phyloP scores from a whole-genome alignment of 2,113 vertebrate genomes.

The Tylochromis polylepis region DNA sequence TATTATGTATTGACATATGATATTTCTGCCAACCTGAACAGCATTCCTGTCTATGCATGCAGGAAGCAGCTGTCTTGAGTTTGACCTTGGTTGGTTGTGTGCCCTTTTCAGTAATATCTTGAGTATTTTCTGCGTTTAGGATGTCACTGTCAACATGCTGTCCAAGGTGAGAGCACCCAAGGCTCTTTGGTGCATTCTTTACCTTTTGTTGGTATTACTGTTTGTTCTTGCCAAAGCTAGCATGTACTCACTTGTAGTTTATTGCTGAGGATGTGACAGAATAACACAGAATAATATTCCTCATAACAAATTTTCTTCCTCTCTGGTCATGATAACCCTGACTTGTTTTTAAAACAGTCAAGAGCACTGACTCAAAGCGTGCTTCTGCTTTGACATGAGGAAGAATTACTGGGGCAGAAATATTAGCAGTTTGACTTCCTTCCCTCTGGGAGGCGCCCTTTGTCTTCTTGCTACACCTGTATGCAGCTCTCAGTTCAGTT shows the following conservation, averaged over 20 bases:
- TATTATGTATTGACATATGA: not conserved
- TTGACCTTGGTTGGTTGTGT: not conserved
- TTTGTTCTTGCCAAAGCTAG: slow-evolving; percentile 13
- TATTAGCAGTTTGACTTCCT: not conserved
- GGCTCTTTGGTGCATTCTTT: slow-evolving; percentile 57
- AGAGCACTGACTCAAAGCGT: not conserved
- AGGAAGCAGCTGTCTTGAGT: slow-evolving; percentile 24
- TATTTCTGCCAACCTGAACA: not conserved
- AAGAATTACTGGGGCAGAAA: not conserved
- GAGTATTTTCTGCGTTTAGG: slow-evolving; percentile 16
- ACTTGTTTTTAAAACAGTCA: not conserved
- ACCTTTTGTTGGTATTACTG: slow-evolving; percentile 46
- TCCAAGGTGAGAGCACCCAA: slow-evolving; percentile 50
- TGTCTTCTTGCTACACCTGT: slow-evolving; percentile 52
- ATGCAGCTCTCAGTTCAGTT: not conserved
- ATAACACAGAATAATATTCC: slow-evolving; percentile 27
- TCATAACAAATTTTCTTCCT: slow-evolving; percentile 18
- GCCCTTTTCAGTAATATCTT: not conserved
- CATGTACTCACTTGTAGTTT: not conserved
- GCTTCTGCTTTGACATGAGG: slow-evolving; percentile 6
- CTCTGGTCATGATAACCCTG: slow-evolving; percentile 40
- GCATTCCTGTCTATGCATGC: slow-evolving; percentile 8
- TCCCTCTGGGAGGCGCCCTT: slow-evolving; percentile 56
- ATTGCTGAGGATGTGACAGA: not conserved
- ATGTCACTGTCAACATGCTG: slow-evolving; percentile 28